Evolutionary conservation across 1,140 invertebrate genomes (phyloP).

Genomic region (Leptonema lineaticorne): DNA sequence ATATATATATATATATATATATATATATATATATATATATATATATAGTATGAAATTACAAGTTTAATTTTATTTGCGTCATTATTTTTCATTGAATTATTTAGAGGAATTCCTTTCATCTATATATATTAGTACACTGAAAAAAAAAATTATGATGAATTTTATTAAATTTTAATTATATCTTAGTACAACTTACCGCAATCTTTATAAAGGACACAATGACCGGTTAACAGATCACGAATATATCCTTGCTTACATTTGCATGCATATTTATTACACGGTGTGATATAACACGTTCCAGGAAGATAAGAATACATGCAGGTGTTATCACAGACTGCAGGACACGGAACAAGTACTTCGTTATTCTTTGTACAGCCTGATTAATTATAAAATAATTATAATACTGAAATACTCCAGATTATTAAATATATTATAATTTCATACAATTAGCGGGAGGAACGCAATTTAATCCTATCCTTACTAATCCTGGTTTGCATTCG

Average conservation of each 20-base stretch:
- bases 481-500: slow-evolving; percentile 20
- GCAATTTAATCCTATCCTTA: slow-evolving; percentile 21
- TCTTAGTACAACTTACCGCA: slow-evolving; percentile 18
- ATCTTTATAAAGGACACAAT: not conserved
- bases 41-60: no score
- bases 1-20: no score
- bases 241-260: not conserved
- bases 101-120: no score
- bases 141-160: no score
- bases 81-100: no score
- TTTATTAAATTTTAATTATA: no score
- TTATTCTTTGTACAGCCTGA: not conserved
- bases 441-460: slow-evolving; percentile 18
- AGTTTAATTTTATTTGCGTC: no score
- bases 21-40: no score
- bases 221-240: not conserved
- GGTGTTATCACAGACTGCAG: not conserved
- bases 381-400: not conserved
- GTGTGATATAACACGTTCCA: not conserved
- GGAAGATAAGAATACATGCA: not conserved
- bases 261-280: not conserved
- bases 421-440: no score
- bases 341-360: not conserved
- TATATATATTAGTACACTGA: no score
- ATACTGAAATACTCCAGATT: not conserved